phyloP scores from a whole-genome alignment of 2,888 invertebrate genomes.

The Xiphydria camelus region DNA sequence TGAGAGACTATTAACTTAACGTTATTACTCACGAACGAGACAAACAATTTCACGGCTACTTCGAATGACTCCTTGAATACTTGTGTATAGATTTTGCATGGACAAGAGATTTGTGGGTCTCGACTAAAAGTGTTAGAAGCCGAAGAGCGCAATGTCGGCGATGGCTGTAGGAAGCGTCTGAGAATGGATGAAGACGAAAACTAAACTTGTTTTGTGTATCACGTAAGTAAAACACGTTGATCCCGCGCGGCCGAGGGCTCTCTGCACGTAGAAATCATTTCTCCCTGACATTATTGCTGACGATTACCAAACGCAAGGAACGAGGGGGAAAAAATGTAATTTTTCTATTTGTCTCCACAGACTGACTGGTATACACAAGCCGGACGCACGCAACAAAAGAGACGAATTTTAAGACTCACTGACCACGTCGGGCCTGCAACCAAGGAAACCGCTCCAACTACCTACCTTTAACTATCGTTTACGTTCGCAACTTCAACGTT shows the following conservation, averaged over 20 bases:
- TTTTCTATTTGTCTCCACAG: constrained; percentile 58
- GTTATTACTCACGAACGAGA: too few species aligned
- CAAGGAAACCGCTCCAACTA: constrained; percentile 54
- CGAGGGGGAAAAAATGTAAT: constrained; percentile 45
- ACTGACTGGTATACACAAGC: constrained; percentile 59
- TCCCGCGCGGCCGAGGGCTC: not conserved
- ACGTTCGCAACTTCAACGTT: constrained; percentile 53
- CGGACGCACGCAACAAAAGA: constrained; percentile 58
- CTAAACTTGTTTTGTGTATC: constrained; percentile 41
- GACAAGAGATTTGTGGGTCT: constrained; percentile 84
- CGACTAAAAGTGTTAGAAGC: constrained; percentile 88
- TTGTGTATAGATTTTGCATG: constrained; percentile 66
- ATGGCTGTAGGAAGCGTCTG: constrained; percentile 54
- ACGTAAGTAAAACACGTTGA: constrained; percentile 42
- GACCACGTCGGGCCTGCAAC: constrained; percentile 58
- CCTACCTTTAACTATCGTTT: constrained; percentile 53
- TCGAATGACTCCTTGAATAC: not conserved
- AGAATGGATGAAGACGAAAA: constrained; percentile 54
- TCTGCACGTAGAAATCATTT: constrained; percentile 20
- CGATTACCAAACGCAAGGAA: constrained; percentile 18
- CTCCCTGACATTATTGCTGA: constrained; percentile 36
- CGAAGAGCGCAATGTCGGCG: constrained; percentile 66
- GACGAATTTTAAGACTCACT: constrained; percentile 58
- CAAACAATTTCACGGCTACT: not conserved
- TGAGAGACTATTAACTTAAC: too few species aligned